phyloP scores from a whole-genome alignment of 1,140 invertebrate genomes.

The Achroia grisella region DNA sequence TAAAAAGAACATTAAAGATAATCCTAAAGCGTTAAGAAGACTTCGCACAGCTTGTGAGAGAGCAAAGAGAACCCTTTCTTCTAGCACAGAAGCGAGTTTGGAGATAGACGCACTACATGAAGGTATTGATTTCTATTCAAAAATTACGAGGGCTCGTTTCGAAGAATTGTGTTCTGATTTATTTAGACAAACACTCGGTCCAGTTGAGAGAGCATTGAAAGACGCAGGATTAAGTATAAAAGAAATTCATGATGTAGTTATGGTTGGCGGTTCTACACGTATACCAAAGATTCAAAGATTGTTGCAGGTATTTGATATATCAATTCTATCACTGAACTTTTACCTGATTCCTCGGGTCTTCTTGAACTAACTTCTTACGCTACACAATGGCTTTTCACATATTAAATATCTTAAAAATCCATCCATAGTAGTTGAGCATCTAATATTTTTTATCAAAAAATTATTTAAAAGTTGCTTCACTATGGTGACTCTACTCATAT shows the following conservation, averaged over 20 bases:
- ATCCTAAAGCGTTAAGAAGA: constrained; percentile 84
- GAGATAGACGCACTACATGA: constrained; percentile 86
- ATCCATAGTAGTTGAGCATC: too few species aligned
- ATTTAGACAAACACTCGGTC: constrained; percentile 79
- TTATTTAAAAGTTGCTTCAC: background rate
- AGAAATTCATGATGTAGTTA: constrained; percentile 78
- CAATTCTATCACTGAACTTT: too few species aligned
- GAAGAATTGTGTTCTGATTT: constrained; percentile 92
- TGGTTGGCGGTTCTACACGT: constrained; percentile 79
- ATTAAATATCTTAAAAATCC: too few species aligned
- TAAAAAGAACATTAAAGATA: constrained; percentile 84
- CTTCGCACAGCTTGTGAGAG: constrained; percentile 84
- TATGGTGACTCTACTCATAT: background rate
- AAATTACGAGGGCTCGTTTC: constrained; percentile 87
- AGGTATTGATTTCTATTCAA: constrained; percentile 90
- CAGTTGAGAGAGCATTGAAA: constrained; percentile 82
- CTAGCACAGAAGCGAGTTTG: constrained; percentile 80
- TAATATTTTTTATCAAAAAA: too few species aligned
- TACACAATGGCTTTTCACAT: too few species aligned
- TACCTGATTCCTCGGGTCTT: too few species aligned
- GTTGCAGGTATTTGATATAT: constrained; percentile 47
- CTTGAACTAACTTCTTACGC: too few species aligned
- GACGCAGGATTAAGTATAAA: constrained; percentile 86
- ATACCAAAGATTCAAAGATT: constrained; percentile 81
- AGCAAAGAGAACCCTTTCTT: constrained; percentile 80